These are phyloP conservation scores for Congeria kusceri DNA, from an alignment of 2,888 invertebrate genomes.

Conservation along the genomic window DNA sequence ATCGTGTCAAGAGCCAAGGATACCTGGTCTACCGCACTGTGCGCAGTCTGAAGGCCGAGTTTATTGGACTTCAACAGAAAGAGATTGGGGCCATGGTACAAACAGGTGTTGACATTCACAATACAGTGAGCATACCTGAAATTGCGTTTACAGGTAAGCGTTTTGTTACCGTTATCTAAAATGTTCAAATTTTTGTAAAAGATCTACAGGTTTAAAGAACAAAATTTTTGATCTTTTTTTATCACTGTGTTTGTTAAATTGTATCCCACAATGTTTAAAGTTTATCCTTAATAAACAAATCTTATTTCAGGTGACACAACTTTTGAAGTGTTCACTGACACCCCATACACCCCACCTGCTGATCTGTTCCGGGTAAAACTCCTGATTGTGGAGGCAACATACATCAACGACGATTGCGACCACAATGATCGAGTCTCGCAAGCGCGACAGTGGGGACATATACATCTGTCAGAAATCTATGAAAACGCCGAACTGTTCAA, in stretches of 20 bases:
- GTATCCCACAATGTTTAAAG: background rate
- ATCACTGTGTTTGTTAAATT: slow-evolving; percentile 15
- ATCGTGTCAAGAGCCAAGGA: slow-evolving; percentile 80
- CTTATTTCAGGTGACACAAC: slow-evolving; percentile 80
- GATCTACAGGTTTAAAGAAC: too few relatives aligned
- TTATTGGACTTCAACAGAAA: slow-evolving; percentile 55
- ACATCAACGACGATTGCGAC: slow-evolving; percentile 71
- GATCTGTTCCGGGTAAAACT: slow-evolving; percentile 79
- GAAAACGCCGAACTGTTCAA: slow-evolving; percentile 76
- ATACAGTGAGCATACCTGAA: slow-evolving; percentile 72
- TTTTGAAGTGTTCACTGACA: slow-evolving; percentile 75
- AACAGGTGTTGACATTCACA: slow-evolving; percentile 70
- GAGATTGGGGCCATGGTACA: slow-evolving; percentile 70
- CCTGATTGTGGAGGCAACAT: slow-evolving; percentile 82
- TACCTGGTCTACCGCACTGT: slow-evolving; percentile 78
- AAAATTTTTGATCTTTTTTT: too few relatives aligned
- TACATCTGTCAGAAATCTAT: slow-evolving; percentile 76
- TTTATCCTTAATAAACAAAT: too few relatives aligned
- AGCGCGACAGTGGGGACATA: slow-evolving; percentile 79
- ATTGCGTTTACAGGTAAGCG: slow-evolving; percentile 79
- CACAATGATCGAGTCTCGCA: slow-evolving; percentile 64
- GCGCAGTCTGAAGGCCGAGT: slow-evolving; percentile 75
- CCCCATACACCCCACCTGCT: slow-evolving; percentile 63
- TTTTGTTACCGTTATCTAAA: background rate
- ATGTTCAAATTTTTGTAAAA: background rate